These are phyloP conservation scores for Uropetala carovei DNA, from an alignment of 2,888 invertebrate genomes.

Conservation along the genomic window DNA sequence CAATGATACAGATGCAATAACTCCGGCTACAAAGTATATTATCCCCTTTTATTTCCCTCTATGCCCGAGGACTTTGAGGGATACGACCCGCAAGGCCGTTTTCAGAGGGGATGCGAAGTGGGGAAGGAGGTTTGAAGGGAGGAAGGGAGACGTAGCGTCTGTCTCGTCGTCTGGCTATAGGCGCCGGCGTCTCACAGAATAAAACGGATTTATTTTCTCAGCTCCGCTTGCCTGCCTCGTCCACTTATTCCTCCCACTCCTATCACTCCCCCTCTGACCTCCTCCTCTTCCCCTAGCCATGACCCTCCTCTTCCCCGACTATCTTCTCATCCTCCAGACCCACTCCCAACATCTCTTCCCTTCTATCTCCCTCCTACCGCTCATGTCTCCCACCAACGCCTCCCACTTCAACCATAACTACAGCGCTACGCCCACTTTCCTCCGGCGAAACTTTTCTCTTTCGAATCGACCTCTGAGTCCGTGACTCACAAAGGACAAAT, in stretches of 20 bases:
- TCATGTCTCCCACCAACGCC: neutral
- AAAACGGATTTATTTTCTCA: constrained; percentile 59
- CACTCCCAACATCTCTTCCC: neutral
- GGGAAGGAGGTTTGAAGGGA: neutral
- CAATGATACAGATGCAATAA: constrained; percentile 22
- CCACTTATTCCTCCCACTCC: constrained; percentile 25
- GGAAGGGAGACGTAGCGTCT: constrained; percentile 37
- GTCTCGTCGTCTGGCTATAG: constrained; percentile 60
- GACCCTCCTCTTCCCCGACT: constrained; percentile 17
- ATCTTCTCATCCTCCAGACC: neutral
- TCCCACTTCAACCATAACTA: neutral
- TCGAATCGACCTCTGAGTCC: constrained; percentile 13
- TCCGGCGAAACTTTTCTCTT: constrained; percentile 27
- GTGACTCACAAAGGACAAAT: constrained; percentile 24
- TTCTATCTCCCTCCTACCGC: neutral
- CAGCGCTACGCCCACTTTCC: constrained; percentile 1
- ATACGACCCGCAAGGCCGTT: constrained; percentile 35
- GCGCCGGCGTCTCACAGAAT: constrained; percentile 62
- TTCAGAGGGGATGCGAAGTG: constrained; percentile 18
- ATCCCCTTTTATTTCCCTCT: neutral
- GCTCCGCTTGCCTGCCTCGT: constrained; percentile 14
- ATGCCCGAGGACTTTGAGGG: neutral
- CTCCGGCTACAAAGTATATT: constrained; percentile 14
- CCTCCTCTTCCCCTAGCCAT: neutral
- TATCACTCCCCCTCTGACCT: constrained; percentile 8